A percentile compares a stretch with the other conserved stretches of the same genome.
phyloP scores from a whole-genome alignment of 2,888 invertebrate species.

The Automeris io region DNA sequence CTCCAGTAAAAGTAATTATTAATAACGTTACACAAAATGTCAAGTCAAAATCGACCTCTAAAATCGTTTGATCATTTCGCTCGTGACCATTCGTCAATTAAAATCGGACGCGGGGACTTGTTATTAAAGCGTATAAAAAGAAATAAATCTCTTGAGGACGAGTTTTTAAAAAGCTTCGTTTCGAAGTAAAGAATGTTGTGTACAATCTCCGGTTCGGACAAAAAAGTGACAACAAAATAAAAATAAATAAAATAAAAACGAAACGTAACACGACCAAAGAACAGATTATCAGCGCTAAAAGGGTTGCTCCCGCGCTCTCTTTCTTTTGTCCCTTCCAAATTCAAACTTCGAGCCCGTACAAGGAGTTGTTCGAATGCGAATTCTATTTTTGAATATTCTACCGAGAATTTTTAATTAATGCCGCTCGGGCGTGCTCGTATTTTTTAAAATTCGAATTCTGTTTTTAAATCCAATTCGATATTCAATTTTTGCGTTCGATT shows the following conservation, averaged over 20 bases:
- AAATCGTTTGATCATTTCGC: constrained; percentile 50
- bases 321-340: constrained; percentile 75
- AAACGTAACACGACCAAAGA: constrained; percentile 69
- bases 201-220: constrained; percentile 74
- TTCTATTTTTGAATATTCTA: constrained; percentile 78
- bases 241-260: constrained; percentile 69
- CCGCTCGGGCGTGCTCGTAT: constrained; percentile 70
- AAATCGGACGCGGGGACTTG: constrained; percentile 59
- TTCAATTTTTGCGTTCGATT: constrained; percentile 76
- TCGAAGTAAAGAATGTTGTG: constrained; percentile 77
- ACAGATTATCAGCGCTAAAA: constrained; percentile 78
- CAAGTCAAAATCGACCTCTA: constrained; percentile 48
- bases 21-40: constrained; percentile 26
- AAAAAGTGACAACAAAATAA: constrained; percentile 76
- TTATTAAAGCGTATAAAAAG: constrained; percentile 67
- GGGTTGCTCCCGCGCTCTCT: constrained; percentile 75
- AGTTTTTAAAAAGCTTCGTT: constrained; percentile 74
- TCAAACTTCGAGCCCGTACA: constrained; percentile 74
- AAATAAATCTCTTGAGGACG: constrained; percentile 57
- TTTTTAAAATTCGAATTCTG: constrained; percentile 73
- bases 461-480: constrained; percentile 73
- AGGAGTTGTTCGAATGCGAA: constrained; percentile 76
- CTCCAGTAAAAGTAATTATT: constrained; percentile 24
- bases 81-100: constrained; percentile 72
- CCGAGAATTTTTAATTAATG: constrained; percentile 78